Conservation (phyloP, 2,113 vertebrate genomes). For the Delphinapterus leucas region DNA sequence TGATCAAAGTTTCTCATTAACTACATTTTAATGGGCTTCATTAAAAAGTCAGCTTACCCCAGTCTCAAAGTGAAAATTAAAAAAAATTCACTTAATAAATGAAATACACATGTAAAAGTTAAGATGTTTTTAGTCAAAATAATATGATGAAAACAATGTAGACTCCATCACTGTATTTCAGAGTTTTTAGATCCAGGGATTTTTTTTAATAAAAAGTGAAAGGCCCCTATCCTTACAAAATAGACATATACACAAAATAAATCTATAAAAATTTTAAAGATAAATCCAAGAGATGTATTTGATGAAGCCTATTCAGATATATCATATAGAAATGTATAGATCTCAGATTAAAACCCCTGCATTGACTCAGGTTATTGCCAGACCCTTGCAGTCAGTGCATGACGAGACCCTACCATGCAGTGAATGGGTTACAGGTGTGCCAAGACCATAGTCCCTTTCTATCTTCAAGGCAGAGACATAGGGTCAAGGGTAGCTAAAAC, state of each 20-base stretch:
- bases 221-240: not conserved
- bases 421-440: not conserved
- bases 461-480: not conserved
- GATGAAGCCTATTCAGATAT: not conserved
- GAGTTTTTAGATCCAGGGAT: not conserved
- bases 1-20: not conserved
- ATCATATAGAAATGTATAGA: not conserved
- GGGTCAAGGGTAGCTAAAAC: not conserved
- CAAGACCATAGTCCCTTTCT: not conserved
- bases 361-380: not conserved
- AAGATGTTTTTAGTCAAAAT: not conserved
- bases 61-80: not conserved
- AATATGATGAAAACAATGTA: not conserved
- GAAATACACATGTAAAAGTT: not conserved
- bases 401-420: accelerated
- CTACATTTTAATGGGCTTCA: conserved; percentile 16
- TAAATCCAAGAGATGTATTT: not conserved
- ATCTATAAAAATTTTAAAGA: not conserved
- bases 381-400: not conserved
- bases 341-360: not conserved
- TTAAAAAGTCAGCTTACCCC: not conserved
- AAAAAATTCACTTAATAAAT: not conserved
- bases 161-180: not conserved
- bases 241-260: not conserved
- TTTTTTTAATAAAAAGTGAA: not conserved